A percentile compares a stretch with the other conserved stretches of the same genome.
phyloP scores from a whole-genome alignment of 2,888 invertebrate genomes.

The Pristionchus entomophagus region DNA sequence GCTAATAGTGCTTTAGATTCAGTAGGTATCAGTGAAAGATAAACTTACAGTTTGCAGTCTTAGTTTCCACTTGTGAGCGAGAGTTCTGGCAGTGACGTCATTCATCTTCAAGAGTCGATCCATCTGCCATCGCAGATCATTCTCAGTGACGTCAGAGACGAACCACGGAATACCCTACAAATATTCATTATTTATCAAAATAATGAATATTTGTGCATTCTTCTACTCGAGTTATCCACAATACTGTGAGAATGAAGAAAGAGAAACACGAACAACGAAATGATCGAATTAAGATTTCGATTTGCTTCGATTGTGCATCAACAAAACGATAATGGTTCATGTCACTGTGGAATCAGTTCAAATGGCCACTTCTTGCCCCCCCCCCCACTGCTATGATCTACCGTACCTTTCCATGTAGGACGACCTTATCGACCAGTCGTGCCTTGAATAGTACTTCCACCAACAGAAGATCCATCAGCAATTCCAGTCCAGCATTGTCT shows the following conservation, averaged over 20 bases:
- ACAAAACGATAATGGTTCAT: no score
- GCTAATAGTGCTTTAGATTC: no score
- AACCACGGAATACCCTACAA: slow-evolving; percentile 92
- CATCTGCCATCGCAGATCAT: slow-evolving; percentile 86
- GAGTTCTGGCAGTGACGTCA: slow-evolving; percentile 29
- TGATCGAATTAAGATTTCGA: no score
- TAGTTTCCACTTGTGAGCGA: slow-evolving; percentile 33
- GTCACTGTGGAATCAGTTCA: no score
- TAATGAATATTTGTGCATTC: background rate
- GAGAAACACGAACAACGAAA: no score
- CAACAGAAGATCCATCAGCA: slow-evolving; percentile 90
- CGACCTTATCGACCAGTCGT: slow-evolving; percentile 74
- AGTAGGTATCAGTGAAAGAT: no score
- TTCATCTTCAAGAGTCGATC: slow-evolving; percentile 56
- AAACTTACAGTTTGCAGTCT: slow-evolving; percentile 21
- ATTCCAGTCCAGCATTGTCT: slow-evolving; percentile 94
- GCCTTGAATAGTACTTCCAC: slow-evolving; percentile 85
- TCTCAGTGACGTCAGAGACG: slow-evolving; percentile 88
- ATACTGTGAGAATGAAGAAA: no score
- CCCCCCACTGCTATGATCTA: no score
- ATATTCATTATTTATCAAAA: background rate
- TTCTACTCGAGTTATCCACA: no score
- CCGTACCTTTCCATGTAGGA: slow-evolving; percentile 68
- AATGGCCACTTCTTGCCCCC: no score
- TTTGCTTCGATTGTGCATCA: no score